Evolutionary conservation across 1,140 invertebrate genomes (phyloP).

Genomic region (Lasioglossum baleicum): DNA sequence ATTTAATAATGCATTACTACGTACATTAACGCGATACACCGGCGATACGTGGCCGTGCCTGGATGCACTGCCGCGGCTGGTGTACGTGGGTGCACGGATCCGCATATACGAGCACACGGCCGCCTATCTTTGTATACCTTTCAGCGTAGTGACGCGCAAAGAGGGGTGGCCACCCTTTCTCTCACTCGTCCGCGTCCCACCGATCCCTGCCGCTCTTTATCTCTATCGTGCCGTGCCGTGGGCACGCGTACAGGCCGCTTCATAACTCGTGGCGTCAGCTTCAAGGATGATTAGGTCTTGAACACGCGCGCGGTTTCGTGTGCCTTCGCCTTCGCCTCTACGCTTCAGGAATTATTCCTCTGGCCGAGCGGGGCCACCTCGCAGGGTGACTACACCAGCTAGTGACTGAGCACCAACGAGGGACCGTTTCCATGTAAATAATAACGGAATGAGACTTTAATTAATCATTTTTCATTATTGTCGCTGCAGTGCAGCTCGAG

Average conservation of each 20-base stretch:
- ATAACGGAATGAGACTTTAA: no score
- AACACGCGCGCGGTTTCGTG: no score
- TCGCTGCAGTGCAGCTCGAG: no score
- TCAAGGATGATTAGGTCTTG: background rate
- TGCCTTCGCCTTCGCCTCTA: no score
- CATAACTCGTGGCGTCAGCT: slow-evolving; percentile 21
- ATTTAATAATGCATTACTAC: slow-evolving; percentile 67
- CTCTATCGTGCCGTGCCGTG: slow-evolving; percentile 23
- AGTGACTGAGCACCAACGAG: no score
- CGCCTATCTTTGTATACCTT: slow-evolving; percentile 61
- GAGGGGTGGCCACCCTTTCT: slow-evolving; percentile 52
- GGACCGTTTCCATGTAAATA: no score
- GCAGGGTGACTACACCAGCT: no score
- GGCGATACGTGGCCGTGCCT: slow-evolving; percentile 58
- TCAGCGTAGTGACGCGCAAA: slow-evolving; percentile 65
- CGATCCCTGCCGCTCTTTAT: slow-evolving; percentile 16
- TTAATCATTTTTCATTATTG: no score
- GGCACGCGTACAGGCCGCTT: slow-evolving; percentile 28
- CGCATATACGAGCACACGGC: slow-evolving; percentile 3
- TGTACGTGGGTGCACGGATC: slow-evolving; percentile 13
- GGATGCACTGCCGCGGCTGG: slow-evolving; percentile 23
- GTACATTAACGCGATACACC: slow-evolving; percentile 65
- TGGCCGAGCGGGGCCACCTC: no score
- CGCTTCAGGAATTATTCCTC: no score
- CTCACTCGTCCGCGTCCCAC: slow-evolving; percentile 35